phyloP scores from a whole-genome alignment of 2,113 vertebrate genomes.

The Albula glossodonta region DNA sequence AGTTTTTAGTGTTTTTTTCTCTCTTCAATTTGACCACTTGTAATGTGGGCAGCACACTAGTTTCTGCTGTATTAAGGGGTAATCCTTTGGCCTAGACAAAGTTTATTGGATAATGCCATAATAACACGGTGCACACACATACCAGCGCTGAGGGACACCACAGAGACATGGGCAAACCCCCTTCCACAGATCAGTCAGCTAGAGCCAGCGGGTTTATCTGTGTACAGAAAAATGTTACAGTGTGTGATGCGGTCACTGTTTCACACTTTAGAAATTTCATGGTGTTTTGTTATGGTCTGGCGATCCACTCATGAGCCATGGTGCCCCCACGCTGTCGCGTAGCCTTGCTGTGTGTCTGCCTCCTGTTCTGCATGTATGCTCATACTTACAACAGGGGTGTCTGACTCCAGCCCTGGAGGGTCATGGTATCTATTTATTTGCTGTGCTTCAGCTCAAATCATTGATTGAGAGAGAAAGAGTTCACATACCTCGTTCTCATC shows the following conservation, averaged over 20 bases:
- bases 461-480: too few species aligned
- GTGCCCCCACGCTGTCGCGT: background rate
- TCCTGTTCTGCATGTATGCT: background rate
- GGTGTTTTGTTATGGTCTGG: background rate
- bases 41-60: slow-evolving; percentile 31
- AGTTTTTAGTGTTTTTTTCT: slow-evolving; percentile 7
- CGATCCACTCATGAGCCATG: background rate
- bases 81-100: slow-evolving; percentile 51
- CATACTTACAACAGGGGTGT: too few species aligned
- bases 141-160: slow-evolving; percentile 40
- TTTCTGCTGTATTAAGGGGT: slow-evolving; percentile 27
- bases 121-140: slow-evolving; percentile 53
- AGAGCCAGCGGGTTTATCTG: slow-evolving; percentile 24
- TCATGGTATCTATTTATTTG: too few species aligned
- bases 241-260: background rate
- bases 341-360: background rate
- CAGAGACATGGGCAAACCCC: slow-evolving; percentile 41
- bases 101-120: slow-evolving; percentile 63
- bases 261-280: background rate
- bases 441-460: too few species aligned
- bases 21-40: slow-evolving; percentile 26
- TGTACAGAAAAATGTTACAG: slow-evolving; percentile 46
- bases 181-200: slow-evolving; percentile 33
- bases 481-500: too few species aligned
- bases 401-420: too few species aligned